These are phyloP conservation scores for Syngnathus scovelli DNA, from an alignment of 2,113 vertebrate genomes.

Conservation along the genomic window DNA sequence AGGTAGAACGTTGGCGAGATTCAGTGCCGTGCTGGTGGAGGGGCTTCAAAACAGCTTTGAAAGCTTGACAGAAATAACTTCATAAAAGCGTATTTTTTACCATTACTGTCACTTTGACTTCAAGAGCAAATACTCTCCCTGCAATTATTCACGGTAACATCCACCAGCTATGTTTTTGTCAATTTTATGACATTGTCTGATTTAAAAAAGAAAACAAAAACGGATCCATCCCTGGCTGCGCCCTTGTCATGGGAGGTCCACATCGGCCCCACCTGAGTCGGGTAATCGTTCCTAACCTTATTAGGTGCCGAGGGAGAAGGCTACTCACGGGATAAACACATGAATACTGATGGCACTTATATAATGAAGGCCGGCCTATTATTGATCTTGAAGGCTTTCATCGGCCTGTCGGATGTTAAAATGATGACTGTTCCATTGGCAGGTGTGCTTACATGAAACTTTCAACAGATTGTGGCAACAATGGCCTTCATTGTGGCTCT, in stretches of 20 bases:
- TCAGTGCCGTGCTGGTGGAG: neutral
- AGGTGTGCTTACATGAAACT: constrained; percentile 54
- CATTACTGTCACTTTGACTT: neutral
- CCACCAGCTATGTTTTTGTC: neutral
- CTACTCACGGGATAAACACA: constrained; percentile 79
- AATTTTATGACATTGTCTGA: neutral
- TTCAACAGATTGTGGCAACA: constrained; percentile 37
- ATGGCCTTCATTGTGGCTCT: neutral
- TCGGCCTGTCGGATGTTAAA: constrained; percentile 70
- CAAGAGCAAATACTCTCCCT: neutral
- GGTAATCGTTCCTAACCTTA: constrained; percentile 92
- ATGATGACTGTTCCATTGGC: constrained; percentile 79
- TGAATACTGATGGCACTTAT: constrained; percentile 80
- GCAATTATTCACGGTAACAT: neutral
- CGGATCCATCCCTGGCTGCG: constrained; percentile 71
- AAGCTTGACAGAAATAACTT: neutral
- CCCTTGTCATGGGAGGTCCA: constrained; percentile 79
- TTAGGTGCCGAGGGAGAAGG: constrained; percentile 71
- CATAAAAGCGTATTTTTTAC: constrained; percentile 1
- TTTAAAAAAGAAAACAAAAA: constrained; percentile 71
- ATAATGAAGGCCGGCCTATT: constrained; percentile 67
- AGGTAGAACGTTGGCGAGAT: neutral
- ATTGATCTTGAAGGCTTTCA: constrained; percentile 73
- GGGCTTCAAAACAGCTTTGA: neutral
- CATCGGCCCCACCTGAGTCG: constrained; percentile 81